Evolutionary conservation across 2,888 invertebrate species (phyloP).

Genomic region (Creontiades dilutus): DNA sequence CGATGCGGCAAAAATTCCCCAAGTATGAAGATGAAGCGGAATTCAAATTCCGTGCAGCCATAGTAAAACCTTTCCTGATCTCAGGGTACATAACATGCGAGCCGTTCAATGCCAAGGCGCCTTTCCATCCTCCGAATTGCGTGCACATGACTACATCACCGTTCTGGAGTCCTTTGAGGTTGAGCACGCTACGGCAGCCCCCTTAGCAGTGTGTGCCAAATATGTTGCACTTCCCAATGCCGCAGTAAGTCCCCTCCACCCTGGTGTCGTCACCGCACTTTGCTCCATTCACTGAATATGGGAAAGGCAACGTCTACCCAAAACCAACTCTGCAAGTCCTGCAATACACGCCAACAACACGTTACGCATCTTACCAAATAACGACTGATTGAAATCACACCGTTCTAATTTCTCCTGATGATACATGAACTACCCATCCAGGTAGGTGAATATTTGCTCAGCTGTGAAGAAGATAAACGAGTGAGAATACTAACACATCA

Average conservation of each 20-base stretch:
- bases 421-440: not conserved
- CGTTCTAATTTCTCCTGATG: not conserved
- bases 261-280: conserved; percentile 58
- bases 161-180: not conserved
- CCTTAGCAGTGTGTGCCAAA: conserved; percentile 38
- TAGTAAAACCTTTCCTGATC: conserved; percentile 11
- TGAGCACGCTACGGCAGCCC: conserved; percentile 15
- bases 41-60: not conserved
- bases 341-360: not conserved
- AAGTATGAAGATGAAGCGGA: not conserved
- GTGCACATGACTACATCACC: conserved; percentile 46
- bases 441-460: not conserved
- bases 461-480: not conserved
- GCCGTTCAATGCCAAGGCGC: conserved; percentile 11
- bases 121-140: conserved; percentile 30
- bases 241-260: conserved; percentile 45
- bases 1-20: conserved; percentile 41
- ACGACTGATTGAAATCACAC: not conserved
- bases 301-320: conserved; percentile 41
- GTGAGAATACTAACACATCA: not conserved
- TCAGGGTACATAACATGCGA: conserved; percentile 37
- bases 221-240: conserved; percentile 40
- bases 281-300: conserved; percentile 17
- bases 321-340: not conserved
- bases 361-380: not conserved